Conservation (phyloP, 2,113 vertebrate genomes). For the Sinocyclocheilus grahami region DNA sequence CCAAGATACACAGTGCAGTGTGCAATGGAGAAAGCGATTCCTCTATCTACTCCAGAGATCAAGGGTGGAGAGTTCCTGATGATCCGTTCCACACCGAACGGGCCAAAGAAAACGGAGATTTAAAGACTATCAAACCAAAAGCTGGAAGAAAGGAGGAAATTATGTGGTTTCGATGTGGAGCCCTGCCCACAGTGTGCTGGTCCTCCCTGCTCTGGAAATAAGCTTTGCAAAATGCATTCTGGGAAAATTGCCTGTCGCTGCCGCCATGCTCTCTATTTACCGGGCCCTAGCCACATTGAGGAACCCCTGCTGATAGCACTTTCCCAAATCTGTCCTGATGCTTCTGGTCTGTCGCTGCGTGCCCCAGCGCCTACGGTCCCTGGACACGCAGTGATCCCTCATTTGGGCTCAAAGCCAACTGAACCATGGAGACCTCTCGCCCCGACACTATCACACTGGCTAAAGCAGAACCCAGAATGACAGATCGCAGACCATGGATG, state of each 20-base stretch:
- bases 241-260: slow-evolving; percentile 65
- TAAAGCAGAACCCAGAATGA: slow-evolving; percentile 82
- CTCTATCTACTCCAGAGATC: slow-evolving; percentile 46
- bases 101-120: slow-evolving; percentile 54
- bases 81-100: slow-evolving; percentile 21
- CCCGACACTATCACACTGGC: slow-evolving; percentile 67
- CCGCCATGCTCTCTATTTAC: slow-evolving; percentile 75
- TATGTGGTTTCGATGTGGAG: slow-evolving; percentile 22
- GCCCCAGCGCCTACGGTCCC: slow-evolving; percentile 82
- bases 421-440: slow-evolving; percentile 84
- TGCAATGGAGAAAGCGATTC: slow-evolving; percentile 51
- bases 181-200: slow-evolving; percentile 1
- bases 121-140: slow-evolving; percentile 44
- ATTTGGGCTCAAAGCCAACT: slow-evolving; percentile 85
- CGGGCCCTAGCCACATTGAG: slow-evolving; percentile 76
- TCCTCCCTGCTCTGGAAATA: slow-evolving; percentile 70
- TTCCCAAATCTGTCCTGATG: slow-evolving; percentile 93
- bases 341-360: slow-evolving; percentile 85
- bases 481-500: slow-evolving; percentile 78
- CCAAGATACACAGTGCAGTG: slow-evolving; percentile 49
- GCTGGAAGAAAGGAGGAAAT: slow-evolving; percentile 30
- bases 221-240: slow-evolving; percentile 78
- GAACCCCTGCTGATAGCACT: slow-evolving; percentile 80
- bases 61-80: slow-evolving; percentile 30
- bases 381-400: slow-evolving; percentile 61